phyloP scores from a whole-genome alignment of 1,140 invertebrate genomes.

The Drosophila setifemur region DNA sequence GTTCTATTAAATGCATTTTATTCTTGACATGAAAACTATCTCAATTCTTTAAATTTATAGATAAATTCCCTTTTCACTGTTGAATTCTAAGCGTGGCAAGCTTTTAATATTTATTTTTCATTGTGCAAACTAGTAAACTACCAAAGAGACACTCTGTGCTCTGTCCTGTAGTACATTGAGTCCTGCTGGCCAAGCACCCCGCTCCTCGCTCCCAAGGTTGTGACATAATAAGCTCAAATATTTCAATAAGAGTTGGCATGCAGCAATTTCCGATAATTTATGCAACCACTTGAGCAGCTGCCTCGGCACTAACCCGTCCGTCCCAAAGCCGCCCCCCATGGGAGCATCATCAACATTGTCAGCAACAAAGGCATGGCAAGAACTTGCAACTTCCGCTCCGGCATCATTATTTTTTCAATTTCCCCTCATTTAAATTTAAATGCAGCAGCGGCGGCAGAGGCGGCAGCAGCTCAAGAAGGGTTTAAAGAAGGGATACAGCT shows the following conservation, averaged over 20 bases:
- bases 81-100: too few relatives aligned
- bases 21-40: too few relatives aligned
- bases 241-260: constrained; percentile 70
- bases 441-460: constrained; percentile 19
- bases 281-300: constrained; percentile 43
- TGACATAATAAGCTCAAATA: constrained; percentile 45
- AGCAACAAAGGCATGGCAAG: constrained; percentile 36
- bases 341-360: constrained; percentile 31
- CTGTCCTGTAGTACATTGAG: background rate
- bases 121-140: background rate
- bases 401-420: constrained; percentile 81
- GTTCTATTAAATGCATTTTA: too few relatives aligned
- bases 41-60: too few relatives aligned
- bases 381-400: constrained; percentile 29
- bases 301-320: too few relatives aligned
- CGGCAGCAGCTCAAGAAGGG: background rate
- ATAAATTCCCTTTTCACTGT: too few relatives aligned
- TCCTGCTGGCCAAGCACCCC: background rate
- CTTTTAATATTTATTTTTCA: background rate
- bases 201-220: background rate
- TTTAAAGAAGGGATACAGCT: background rate
- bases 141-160: background rate
- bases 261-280: constrained; percentile 68
- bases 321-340: background rate
- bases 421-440: constrained; percentile 68